Evolutionary conservation across 2,888 invertebrate genomes (phyloP), one percentile per base, ranked within the genome.

Genomic region (Lysandra coridon): DNA sequence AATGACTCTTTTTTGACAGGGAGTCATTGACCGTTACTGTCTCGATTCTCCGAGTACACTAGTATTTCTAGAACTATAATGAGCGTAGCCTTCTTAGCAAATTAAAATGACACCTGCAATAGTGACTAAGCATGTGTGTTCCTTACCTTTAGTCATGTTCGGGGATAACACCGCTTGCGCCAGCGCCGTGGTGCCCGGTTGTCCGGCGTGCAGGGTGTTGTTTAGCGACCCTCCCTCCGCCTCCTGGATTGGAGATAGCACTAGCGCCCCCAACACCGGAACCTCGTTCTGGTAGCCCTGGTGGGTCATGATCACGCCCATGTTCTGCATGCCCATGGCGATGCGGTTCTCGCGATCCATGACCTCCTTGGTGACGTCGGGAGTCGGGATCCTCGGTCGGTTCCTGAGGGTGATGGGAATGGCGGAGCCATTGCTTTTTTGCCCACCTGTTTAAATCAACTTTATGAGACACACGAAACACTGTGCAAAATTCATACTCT

Each of bases 371-470:
- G 97, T 96, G 7, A 97, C 97, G 88, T 98, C 98, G 0, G 98
- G 98, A 7, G 98, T 98, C 64, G 98, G 98, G 84, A 98, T 98
- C 79, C 98, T 95, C n/a, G 98, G 98, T 79, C 98, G 95, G 86
- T 97, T 97, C 87, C 97, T 97, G 81, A 97, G 92, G n/a, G 96
- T 96, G 82, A 96, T 95, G 7, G 96, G 95, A 60, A 96, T 92
- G 17, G 95, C 96, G 0, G 96, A 93, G 4, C 97, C 97, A 88
- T 97, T 97, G 84, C 97, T 94, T 89, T 97, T 97, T 84, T 95
- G 95, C 62, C 96, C 96, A 84, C 96, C 96, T 96, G 87, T 23
- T 23, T 23, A 74, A 83, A 82, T 74, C 10, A 1, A 17, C 3
- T 53, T 53, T 53, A 49, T 49, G 10, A 10, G 10, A 12, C 49